phyloP scores from a whole-genome alignment of 2,888 invertebrate species.

The Rhynchonema sp. region DNA sequence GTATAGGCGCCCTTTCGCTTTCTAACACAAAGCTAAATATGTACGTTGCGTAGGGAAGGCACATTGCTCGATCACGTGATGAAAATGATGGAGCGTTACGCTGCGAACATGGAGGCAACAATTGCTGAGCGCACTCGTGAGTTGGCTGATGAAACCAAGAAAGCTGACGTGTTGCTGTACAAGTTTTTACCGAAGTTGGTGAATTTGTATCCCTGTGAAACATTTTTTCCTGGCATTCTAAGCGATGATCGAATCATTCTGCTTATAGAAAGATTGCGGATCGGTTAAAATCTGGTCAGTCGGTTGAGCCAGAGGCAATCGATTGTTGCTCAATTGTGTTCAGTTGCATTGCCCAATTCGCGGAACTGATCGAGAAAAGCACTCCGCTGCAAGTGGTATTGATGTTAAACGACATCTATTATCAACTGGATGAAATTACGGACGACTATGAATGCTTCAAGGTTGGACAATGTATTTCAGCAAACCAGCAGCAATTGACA shows the following conservation, averaged over 20 bases:
- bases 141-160: constrained; percentile 81
- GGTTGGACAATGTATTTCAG: not conserved
- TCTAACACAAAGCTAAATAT: too few relatives aligned
- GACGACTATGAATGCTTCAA: constrained; percentile 1
- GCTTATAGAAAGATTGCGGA: constrained; percentile 65
- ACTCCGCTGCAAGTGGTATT: constrained; percentile 57
- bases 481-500: not conserved
- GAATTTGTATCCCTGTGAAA: not conserved
- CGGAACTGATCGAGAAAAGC: constrained; percentile 73
- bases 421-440: constrained; percentile 65
- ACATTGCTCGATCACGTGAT: constrained; percentile 96
- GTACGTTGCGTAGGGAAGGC: too few relatives aligned
- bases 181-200: constrained; percentile 38
- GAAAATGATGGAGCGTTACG: constrained; percentile 92
- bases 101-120: constrained; percentile 72
- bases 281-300: constrained; percentile 52
- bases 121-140: constrained; percentile 83
- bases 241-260: too few relatives aligned
- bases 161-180: constrained; percentile 50
- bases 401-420: constrained; percentile 64
- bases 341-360: constrained; percentile 82
- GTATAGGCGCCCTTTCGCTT: too few relatives aligned
- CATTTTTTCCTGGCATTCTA: not conserved
- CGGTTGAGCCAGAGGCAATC: constrained; percentile 73
- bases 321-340: constrained; percentile 75